A percentile compares a stretch with the other conserved stretches of the same genome.
Evolutionary conservation across 1,140 invertebrate species (phyloP).

Genomic region (Elymnias hypermnestra): DNA sequence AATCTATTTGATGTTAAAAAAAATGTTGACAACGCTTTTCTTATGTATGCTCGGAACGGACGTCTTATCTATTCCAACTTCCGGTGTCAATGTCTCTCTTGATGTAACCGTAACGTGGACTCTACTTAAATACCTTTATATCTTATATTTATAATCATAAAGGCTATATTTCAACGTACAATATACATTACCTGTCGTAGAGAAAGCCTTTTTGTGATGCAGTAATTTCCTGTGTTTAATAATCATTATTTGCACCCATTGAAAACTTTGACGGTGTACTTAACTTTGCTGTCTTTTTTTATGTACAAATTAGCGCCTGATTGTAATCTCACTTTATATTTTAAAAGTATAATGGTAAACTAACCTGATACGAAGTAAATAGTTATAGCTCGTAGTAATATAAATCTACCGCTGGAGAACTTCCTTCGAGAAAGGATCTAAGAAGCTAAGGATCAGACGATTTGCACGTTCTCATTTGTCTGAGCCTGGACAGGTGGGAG

Average conservation of each 20-base stretch:
- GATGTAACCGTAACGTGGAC: constrained; percentile 4
- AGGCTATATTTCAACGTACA: constrained; percentile 7
- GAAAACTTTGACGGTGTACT: background rate
- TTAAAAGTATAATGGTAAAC: too few species aligned
- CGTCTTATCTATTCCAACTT: constrained; percentile 32
- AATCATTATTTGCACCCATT: constrained; percentile 2
- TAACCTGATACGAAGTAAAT: too few species aligned
- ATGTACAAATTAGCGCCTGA: too few species aligned
- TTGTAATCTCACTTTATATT: too few species aligned
- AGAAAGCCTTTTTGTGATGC: constrained; percentile 15
- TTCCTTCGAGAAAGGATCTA: too few species aligned
- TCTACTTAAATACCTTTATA: background rate
- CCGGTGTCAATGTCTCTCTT: constrained; percentile 37
- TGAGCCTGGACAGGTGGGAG: too few species aligned
- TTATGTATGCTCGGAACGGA: constrained; percentile 20
- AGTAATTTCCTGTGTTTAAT: constrained; percentile 17
- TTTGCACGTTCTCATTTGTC: too few species aligned
- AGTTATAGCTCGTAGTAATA: too few species aligned
- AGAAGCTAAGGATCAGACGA: too few species aligned
- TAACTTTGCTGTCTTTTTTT: too few species aligned
- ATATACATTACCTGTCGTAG: constrained; percentile 3
- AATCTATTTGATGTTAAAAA: constrained; percentile 19
- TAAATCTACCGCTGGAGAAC: too few species aligned
- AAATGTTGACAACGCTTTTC: constrained; percentile 20
- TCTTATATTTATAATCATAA: constrained; percentile 2